Evolutionary conservation across 2,888 invertebrate genomes (phyloP).

Genomic region (Platycheirus albimanus): DNA sequence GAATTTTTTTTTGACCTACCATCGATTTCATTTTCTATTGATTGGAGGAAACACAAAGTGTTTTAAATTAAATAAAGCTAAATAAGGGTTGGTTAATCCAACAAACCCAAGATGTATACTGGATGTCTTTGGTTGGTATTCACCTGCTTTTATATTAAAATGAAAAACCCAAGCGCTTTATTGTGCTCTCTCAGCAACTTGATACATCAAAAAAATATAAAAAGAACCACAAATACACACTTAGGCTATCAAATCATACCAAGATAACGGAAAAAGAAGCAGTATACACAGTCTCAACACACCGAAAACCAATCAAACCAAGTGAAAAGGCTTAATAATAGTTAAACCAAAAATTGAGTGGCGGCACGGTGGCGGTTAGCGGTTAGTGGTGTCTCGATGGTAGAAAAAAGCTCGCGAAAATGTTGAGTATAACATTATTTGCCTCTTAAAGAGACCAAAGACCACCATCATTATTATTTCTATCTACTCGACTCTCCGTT

Average conservation of each 20-base stretch:
- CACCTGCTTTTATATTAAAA: constrained; percentile 81
- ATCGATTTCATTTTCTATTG: constrained; percentile 82
- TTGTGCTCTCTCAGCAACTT: constrained; percentile 60
- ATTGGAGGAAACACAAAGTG: constrained; percentile 68
- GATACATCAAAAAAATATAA: constrained; percentile 44
- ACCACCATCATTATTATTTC: constrained; percentile 10
- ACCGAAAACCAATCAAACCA: constrained; percentile 66
- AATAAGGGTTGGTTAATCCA: constrained; percentile 79
- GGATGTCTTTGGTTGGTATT: constrained; percentile 81
- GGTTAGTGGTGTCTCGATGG: not conserved
- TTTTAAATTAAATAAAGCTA: constrained; percentile 63
- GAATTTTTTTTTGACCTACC: constrained; percentile 79
- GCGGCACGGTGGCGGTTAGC: not conserved
- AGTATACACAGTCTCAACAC: constrained; percentile 38
- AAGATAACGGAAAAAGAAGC: constrained; percentile 36
- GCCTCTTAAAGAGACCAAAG: constrained; percentile 52
- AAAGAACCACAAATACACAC: constrained; percentile 59
- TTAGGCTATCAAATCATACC: constrained; percentile 25
- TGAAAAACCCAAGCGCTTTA: constrained; percentile 58
- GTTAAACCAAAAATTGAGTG: constrained; percentile 27
- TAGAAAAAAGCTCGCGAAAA: constrained; percentile 67
- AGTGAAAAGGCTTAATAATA: constrained; percentile 70
- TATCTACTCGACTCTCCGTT: constrained; percentile 38
- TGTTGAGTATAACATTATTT: constrained; percentile 52
- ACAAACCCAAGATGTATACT: constrained; percentile 83